Evolutionary conservation across 2,888 invertebrate genomes (phyloP).

Genomic region (Parthenolecanium corni): DNA sequence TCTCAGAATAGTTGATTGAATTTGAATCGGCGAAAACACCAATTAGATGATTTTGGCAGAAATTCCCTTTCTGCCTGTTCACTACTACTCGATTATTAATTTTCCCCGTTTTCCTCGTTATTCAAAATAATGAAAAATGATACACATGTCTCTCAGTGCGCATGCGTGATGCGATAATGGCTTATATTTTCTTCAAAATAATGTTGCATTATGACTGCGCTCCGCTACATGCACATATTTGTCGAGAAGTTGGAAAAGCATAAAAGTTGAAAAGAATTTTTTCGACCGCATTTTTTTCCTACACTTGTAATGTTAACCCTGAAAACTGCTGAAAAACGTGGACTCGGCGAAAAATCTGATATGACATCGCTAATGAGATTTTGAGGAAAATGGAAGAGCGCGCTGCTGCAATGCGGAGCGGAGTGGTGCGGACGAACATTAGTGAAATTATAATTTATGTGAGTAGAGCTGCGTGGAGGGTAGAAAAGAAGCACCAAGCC

Average conservation of each 20-base stretch:
- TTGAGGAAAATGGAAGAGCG: background rate
- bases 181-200: background rate
- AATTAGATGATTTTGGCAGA: too few species aligned
- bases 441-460: constrained; percentile 4
- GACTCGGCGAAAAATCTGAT: constrained; percentile 2
- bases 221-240: too few species aligned
- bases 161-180: background rate
- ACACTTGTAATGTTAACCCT: too few species aligned
- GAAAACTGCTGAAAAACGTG: too few species aligned
- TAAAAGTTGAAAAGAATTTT: background rate
- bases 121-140: too few species aligned
- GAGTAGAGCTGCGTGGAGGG: background rate
- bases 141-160: background rate
- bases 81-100: too few species aligned
- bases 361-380: constrained; percentile 10
- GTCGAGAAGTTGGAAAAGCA: background rate
- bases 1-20: too few species aligned
- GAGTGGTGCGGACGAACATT: background rate
- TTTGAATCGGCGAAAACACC: too few species aligned
- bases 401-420: background rate
- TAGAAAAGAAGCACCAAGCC: background rate
- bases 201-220: too few species aligned
- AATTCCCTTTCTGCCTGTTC: too few species aligned
- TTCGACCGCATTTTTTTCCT: too few species aligned
- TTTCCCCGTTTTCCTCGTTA: too few species aligned